phyloP scores from a whole-genome alignment of 2,888 invertebrate species.

The Sicus ferrugineus region DNA sequence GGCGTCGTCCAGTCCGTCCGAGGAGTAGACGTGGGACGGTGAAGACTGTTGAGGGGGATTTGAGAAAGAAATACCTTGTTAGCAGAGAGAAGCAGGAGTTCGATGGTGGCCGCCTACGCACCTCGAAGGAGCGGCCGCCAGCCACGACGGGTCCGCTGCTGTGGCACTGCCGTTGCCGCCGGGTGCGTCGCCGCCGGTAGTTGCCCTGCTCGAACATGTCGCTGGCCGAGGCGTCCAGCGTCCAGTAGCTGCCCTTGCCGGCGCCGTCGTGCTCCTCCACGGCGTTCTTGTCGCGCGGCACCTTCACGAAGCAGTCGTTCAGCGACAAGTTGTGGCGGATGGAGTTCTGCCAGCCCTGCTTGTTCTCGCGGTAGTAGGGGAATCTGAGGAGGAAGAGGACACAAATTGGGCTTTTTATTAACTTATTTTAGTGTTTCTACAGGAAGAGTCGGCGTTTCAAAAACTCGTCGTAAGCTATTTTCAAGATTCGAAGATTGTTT shows the following conservation, averaged over 20 bases:
- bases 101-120: slow-evolving; percentile 39
- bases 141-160: slow-evolving; percentile 42
- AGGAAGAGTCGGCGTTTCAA: too few relatives aligned
- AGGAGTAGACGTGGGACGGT: background rate
- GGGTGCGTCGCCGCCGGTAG: slow-evolving; percentile 76
- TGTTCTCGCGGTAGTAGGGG: slow-evolving; percentile 83
- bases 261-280: slow-evolving; percentile 60
- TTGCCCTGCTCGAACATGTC: slow-evolving; percentile 92
- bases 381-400: slow-evolving; percentile 66
- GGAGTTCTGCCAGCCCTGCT: slow-evolving; percentile 85
- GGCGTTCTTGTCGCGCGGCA: slow-evolving; percentile 65
- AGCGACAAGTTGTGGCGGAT: slow-evolving; percentile 82
- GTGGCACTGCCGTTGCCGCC: slow-evolving; percentile 66
- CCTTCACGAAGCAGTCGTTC: slow-evolving; percentile 85
- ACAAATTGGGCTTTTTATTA: too few relatives aligned
- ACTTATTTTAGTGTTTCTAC: too few relatives aligned
- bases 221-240: slow-evolving; percentile 78
- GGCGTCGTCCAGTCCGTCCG: slow-evolving; percentile 1
- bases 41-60: slow-evolving; percentile 2
- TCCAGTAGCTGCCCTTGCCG: slow-evolving; percentile 85
- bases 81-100: too few relatives aligned
- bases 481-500: too few relatives aligned
- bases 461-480: too few relatives aligned
- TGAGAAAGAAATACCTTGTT: background rate
- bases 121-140: slow-evolving; percentile 48